These are phyloP conservation scores for Noctua comes DNA, from an alignment of 2,888 invertebrate genomes.

Conservation along the genomic window DNA sequence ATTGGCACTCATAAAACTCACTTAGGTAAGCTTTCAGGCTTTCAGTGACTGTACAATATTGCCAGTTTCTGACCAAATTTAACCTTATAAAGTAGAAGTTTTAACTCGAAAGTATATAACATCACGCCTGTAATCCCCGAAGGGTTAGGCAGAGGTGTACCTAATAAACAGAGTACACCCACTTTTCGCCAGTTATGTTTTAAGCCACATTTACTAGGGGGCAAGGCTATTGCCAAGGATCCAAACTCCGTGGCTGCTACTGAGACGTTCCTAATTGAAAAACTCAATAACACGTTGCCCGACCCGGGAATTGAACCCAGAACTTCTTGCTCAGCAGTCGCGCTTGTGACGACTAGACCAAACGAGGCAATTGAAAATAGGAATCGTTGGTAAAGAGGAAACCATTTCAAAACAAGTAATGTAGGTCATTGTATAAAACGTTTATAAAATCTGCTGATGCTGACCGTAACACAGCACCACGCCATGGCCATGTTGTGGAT, in stretches of 20 bases:
- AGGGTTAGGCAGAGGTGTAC: no score
- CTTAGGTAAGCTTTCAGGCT: background rate
- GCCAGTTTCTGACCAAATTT: background rate
- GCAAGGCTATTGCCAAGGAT: no score
- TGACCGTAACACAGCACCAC: background rate
- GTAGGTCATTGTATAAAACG: background rate
- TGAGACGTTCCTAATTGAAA: background rate
- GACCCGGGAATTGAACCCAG: background rate
- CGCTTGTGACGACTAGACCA: background rate
- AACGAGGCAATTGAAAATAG: background rate
- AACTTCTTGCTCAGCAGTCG: background rate
- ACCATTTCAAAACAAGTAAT: background rate
- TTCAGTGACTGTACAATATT: background rate
- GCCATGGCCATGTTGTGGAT: no score
- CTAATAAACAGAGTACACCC: background rate
- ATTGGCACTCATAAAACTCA: background rate
- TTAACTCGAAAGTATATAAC: background rate
- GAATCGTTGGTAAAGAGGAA: background rate
- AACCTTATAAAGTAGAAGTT: background rate
- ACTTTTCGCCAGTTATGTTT: background rate
- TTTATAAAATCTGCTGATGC: background rate
- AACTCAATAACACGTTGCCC: background rate
- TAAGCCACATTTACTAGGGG: no score
- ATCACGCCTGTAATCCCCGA: background rate
- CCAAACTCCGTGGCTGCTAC: no score